phyloP scores from a whole-genome alignment of 2,888 invertebrate genomes.

The Pegoplata infirma region DNA sequence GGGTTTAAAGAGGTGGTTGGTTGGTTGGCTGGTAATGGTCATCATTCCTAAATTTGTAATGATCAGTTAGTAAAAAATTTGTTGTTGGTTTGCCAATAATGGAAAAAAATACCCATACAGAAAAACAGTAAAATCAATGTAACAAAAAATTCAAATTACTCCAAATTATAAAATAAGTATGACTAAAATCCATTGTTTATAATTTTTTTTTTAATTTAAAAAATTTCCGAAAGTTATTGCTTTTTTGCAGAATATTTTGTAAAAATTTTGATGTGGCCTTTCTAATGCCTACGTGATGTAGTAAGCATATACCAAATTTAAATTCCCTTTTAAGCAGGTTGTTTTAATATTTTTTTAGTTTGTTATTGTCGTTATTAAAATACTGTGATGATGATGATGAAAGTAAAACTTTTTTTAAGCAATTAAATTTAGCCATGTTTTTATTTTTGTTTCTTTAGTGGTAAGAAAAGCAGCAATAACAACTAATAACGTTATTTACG shows the following conservation, averaged over 20 bases:
- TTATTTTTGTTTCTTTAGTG: constrained; percentile 12
- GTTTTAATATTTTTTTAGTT: neutral
- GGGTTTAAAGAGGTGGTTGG: neutral
- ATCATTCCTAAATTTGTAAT: constrained; percentile 10
- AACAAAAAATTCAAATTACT: no score
- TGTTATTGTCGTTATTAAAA: neutral
- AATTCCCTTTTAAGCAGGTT: neutral
- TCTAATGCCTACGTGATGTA: neutral
- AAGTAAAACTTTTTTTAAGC: constrained; percentile 33
- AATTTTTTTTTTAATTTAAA: no score
- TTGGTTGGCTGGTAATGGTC: neutral
- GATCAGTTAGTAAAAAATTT: neutral
- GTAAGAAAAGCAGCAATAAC: constrained; percentile 4
- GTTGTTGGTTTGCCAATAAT: constrained; percentile 14
- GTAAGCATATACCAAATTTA: neutral
- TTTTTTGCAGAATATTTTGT: no score
- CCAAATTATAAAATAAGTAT: no score
- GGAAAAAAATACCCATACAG: no score
- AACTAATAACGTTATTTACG: no score
- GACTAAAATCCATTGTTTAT: no score
- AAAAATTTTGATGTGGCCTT: no score
- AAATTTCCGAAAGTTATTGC: no score
- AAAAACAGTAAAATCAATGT: no score
- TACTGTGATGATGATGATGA: constrained; percentile 15
- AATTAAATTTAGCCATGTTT: constrained; percentile 27